Percentiles rank a stretch among this genome's conserved stretches.
Conservation (phyloP, 2,113 vertebrate species). For the Cromileptes altivelis region DNA sequence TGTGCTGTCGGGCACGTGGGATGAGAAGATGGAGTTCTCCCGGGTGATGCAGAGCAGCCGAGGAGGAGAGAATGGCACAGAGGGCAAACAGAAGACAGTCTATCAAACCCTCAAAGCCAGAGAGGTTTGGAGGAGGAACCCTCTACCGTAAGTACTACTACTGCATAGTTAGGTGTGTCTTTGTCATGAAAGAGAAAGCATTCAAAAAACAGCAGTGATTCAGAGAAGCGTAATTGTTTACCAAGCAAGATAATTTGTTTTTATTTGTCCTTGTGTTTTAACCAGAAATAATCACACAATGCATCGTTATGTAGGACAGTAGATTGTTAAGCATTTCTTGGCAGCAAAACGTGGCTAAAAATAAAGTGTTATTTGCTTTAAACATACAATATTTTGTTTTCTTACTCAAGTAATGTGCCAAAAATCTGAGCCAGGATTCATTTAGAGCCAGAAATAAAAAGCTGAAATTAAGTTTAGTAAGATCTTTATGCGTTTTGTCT, state of each 20-base stretch:
- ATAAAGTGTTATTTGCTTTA: neutral
- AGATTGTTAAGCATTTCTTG: neutral
- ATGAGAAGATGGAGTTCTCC: constrained; percentile 97
- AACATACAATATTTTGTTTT: neutral
- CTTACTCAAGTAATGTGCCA: neutral
- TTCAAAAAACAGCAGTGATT: neutral
- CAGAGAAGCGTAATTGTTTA: neutral
- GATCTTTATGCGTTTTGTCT: too few relatives aligned
- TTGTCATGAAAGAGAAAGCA: neutral
- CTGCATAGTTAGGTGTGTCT: too few relatives aligned
- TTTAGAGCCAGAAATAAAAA: neutral
- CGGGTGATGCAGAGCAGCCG: constrained; percentile 85
- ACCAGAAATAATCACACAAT: neutral
- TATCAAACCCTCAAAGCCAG: constrained; percentile 88
- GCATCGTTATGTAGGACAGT: neutral
- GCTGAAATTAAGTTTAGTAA: neutral
- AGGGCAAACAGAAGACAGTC: constrained; percentile 88
- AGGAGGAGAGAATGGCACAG: constrained; percentile 89
- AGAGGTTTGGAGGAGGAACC: constrained; percentile 94
- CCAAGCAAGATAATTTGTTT: neutral
- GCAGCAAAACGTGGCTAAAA: too few relatives aligned
- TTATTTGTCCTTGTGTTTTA: neutral
- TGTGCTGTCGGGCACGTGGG: constrained; percentile 94
- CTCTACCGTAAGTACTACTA: constrained; percentile 89
- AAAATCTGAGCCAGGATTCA: neutral